Conservation (phyloP, 2,888 invertebrate genomes). For the Macrostomum cliftonense region DNA sequence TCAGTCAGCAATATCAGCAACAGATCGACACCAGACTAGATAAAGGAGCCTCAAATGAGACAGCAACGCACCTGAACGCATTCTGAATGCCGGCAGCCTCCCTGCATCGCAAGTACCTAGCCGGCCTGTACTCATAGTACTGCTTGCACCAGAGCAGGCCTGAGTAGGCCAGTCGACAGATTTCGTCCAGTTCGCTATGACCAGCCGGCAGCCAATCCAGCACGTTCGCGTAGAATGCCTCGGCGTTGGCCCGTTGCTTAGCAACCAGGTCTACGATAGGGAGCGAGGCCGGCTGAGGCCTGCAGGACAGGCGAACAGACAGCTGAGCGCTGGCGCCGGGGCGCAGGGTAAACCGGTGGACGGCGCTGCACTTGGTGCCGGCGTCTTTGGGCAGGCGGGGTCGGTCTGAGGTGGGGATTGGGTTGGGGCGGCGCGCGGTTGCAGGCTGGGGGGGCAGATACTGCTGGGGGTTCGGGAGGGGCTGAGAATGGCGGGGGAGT, state of each 20-base stretch:
- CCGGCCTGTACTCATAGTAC: slow-evolving; percentile 26
- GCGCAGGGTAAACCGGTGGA: slow-evolving; percentile 21
- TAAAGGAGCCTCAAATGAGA: no score
- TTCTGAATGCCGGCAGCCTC: slow-evolving; percentile 16
- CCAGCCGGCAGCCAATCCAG: slow-evolving; percentile 2
- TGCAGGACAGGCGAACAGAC: slow-evolving; percentile 21
- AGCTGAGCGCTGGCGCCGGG: slow-evolving; percentile 20
- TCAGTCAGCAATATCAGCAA: no score
- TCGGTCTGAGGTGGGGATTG: no score
- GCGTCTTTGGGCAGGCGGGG: neutral
- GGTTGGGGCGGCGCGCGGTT: no score
- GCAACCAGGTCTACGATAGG: slow-evolving; percentile 18
- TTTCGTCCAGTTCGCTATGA: slow-evolving; percentile 14
- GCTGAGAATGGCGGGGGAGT: no score
- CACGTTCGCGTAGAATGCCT: slow-evolving; percentile 29
- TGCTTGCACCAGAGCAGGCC: slow-evolving; percentile 37
- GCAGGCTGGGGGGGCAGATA: no score
- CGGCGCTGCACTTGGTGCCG: slow-evolving; percentile 28
- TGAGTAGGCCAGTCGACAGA: slow-evolving; percentile 31
- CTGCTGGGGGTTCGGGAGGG: slow-evolving; percentile 11
- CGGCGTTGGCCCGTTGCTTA: slow-evolving; percentile 22
- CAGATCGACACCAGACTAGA: no score
- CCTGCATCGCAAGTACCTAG: slow-evolving; percentile 17
- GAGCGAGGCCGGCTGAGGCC: neutral
- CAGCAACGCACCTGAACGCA: neutral